A percentile compares a stretch with the other conserved stretches of the same genome.
These are phyloP conservation scores for Chaenogobius annularis DNA, from an alignment of 2,113 vertebrate genomes.

Conservation along the genomic window DNA sequence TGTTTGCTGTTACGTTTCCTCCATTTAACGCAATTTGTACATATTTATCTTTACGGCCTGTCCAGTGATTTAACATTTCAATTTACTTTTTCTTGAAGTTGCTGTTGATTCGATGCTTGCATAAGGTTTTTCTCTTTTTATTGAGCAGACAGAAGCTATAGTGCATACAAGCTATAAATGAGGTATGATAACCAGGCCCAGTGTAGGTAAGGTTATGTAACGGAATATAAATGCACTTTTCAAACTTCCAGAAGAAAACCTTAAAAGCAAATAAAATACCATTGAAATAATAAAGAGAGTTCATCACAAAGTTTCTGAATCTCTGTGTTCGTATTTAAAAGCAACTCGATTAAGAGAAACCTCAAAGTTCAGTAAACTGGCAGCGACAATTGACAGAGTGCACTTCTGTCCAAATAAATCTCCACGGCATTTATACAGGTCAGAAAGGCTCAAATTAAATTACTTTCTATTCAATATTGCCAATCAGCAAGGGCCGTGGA, in stretches of 20 bases:
- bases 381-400: background rate
- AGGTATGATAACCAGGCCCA: background rate
- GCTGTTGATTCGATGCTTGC: too few relatives aligned
- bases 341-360: background rate
- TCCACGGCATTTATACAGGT: constrained; percentile 18
- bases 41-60: too few relatives aligned
- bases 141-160: too few relatives aligned
- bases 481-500: constrained; percentile 16
- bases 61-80: too few relatives aligned
- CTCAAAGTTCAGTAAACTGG: constrained; percentile 1
- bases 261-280: background rate
- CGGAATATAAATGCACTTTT: background rate
- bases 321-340: background rate
- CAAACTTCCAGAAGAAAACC: background rate
- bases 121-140: too few relatives aligned
- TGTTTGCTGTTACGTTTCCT: too few relatives aligned
- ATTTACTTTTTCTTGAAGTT: too few relatives aligned
- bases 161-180: too few relatives aligned
- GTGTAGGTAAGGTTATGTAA: background rate
- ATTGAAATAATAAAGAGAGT: background rate
- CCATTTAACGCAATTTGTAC: too few relatives aligned
- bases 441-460: constrained; percentile 33
- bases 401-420: constrained; percentile 7
- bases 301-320: background rate
- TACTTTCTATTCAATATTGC: constrained; percentile 28